These are phyloP conservation scores for Eupelmus urozonus DNA, from an alignment of 2,888 invertebrate genomes.

Conservation along the genomic window DNA sequence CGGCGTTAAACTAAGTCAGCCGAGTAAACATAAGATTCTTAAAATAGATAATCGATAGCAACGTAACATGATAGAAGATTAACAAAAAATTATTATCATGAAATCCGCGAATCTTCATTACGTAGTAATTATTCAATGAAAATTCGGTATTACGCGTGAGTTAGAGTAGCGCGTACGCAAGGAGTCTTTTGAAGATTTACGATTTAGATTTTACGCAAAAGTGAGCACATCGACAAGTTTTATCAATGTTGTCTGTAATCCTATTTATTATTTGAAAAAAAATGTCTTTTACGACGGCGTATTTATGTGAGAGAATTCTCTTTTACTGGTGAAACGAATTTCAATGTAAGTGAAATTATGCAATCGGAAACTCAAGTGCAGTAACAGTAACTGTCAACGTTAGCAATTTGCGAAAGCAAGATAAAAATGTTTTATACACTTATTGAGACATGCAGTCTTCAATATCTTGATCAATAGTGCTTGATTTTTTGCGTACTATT, in stretches of 20 bases:
- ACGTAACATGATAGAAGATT: background rate
- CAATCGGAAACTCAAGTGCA: slow-evolving; percentile 11
- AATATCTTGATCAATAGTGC: background rate
- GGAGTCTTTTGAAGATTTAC: background rate
- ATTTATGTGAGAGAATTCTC: slow-evolving; percentile 2
- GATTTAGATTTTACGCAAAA: background rate
- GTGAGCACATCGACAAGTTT: background rate
- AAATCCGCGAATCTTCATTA: too few species aligned
- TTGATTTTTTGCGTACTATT: background rate
- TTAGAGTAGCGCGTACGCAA: background rate
- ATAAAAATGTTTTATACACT: background rate
- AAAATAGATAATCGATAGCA: background rate
- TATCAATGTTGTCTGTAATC: slow-evolving; percentile 2
- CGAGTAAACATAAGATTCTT: too few species aligned
- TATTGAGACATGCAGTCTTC: background rate
- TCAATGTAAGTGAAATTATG: slow-evolving; percentile 3
- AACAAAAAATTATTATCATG: background rate
- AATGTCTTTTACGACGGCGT: background rate
- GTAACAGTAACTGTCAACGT: background rate
- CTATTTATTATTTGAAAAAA: background rate
- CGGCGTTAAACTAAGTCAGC: too few species aligned
- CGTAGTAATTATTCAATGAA: slow-evolving; percentile 2
- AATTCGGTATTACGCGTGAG: slow-evolving; percentile 1
- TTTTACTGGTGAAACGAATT: background rate
- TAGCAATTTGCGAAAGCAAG: slow-evolving; percentile 15